Evolutionary conservation across 2,113 vertebrate genomes (phyloP).

Genomic region (Aleadryas rufinucha): DNA sequence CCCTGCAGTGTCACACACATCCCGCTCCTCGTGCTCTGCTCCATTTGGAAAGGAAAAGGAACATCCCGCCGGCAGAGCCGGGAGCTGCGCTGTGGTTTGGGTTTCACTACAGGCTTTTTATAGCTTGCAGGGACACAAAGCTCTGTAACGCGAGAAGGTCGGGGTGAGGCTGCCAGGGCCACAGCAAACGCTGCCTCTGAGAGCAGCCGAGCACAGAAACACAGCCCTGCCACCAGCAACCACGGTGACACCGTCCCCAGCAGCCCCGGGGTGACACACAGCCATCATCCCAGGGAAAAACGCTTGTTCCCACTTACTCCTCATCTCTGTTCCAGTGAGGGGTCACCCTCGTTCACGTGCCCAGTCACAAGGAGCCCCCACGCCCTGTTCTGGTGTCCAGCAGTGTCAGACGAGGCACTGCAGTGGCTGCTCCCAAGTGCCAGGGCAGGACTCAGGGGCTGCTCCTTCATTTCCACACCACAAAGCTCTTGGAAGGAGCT

Average conservation of each 20-base stretch:
- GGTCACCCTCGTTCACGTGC: fast-evolving
- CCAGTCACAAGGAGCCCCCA: not conserved
- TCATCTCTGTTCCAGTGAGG: fast-evolving
- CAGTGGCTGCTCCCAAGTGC: not conserved
- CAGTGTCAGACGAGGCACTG: not conserved
- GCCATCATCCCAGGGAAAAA: fast-evolving
- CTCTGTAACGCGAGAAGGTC: slow-evolving; percentile 10
- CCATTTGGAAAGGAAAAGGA: not conserved
- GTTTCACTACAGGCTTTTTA: not conserved
- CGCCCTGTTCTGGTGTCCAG: fast-evolving
- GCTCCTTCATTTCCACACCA: not conserved
- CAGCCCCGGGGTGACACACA: fast-evolving
- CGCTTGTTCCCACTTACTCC: fast-evolving
- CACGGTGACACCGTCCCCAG: fast-evolving
- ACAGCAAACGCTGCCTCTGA: fast-evolving
- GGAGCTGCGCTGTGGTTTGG: not conserved
- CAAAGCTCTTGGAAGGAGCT: not conserved
- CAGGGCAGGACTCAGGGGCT: not conserved
- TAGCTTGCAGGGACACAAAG: not conserved
- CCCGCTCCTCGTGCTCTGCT: not conserved
- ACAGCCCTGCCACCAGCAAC: not conserved
- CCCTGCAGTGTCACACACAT: not conserved
- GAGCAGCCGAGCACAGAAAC: not conserved
- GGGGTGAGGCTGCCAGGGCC: not conserved
- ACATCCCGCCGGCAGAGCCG: not conserved